Base-by-base conservation (phyloP, 2,888 invertebrate species). In the Tipula lateralis region DNA sequence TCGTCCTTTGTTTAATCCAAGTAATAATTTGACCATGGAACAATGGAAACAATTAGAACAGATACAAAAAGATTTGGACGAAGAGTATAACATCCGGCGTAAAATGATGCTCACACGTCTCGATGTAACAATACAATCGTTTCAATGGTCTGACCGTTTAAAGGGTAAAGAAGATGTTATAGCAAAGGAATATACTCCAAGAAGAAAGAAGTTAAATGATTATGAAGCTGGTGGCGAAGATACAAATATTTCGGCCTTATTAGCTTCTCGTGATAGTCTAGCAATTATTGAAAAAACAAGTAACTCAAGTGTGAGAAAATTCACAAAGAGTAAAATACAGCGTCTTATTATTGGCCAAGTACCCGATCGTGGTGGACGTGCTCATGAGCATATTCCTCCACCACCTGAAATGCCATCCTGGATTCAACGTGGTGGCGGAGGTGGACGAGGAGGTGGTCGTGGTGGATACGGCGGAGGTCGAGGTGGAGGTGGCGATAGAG, bases 361-460 rank as follows among this genome's bases (percentile, higher is more conserved):
- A 0, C 98, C 98, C 0, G 99, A 99, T 89, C 91, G 99, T 87
- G 99, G 99, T 24, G 99, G 99, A 0, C 91, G 99, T 84, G 95
- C 98, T 0, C 93, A 94, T 87, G 99, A 99, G 88, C 95, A 96
- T 87, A 96, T 96, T 86, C 95, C 97, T 0, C 99, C 99, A 0
- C 97, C 98, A 0, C 98, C 98, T 0, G 99, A 99, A 91, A 98
- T 99, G 97, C 99, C 99, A 0, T 94, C 97, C 0, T 99, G 98
- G 96, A 96, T 96, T 39, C 91, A 92, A 84, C 91, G 93, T 44
- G 91, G 91, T 0, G 87, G 91, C 36, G 92, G 91, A 36, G 89
- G 89, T 24, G 90, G 92, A 50, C 91, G 91, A 44, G 88, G 90
- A 44, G 91, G 91, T 82, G 89, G 91, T 0, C 88, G 90, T 0